phyloP scores from a whole-genome alignment of 2,797 vertebrate species.

The Alexandromys oeconomus region DNA sequence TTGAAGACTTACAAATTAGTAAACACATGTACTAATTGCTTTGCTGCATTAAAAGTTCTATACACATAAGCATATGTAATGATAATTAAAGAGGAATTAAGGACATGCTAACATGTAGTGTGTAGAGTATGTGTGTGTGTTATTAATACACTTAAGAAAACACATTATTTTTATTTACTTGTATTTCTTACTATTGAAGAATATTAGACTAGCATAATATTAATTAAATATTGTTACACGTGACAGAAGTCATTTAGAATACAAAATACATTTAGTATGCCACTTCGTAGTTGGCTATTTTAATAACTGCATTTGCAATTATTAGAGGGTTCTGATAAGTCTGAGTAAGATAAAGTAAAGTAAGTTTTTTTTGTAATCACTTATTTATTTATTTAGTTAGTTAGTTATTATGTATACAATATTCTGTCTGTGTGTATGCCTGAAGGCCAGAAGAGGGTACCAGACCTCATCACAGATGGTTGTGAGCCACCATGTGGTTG shows the following conservation, averaged over 20 bases:
- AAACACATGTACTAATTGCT: background rate
- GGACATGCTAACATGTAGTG: background rate
- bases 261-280: conserved; percentile 56
- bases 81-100: conserved; percentile 19
- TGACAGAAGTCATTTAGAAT: conserved; percentile 4
- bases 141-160: background rate
- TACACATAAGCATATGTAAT: background rate
- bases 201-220: background rate
- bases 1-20: conserved; percentile 1
- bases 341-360: conserved; percentile 24
- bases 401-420: too few relatives aligned
- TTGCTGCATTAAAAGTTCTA: background rate
- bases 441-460: too few relatives aligned
- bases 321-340: conserved; percentile 40
- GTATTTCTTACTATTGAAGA: conserved; percentile 37
- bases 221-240: background rate
- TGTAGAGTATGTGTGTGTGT: background rate
- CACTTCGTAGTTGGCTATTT: conserved; percentile 40
- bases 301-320: conserved; percentile 62
- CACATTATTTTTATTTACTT: background rate
- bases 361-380: background rate
- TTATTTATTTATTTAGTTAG: too few relatives aligned
- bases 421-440: too few relatives aligned
- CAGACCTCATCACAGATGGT: too few relatives aligned
- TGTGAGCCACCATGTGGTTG: too few relatives aligned